These are phyloP conservation scores for Lophura nycthemera DNA, from an alignment of 2,113 vertebrate genomes.

Conservation along the genomic window DNA sequence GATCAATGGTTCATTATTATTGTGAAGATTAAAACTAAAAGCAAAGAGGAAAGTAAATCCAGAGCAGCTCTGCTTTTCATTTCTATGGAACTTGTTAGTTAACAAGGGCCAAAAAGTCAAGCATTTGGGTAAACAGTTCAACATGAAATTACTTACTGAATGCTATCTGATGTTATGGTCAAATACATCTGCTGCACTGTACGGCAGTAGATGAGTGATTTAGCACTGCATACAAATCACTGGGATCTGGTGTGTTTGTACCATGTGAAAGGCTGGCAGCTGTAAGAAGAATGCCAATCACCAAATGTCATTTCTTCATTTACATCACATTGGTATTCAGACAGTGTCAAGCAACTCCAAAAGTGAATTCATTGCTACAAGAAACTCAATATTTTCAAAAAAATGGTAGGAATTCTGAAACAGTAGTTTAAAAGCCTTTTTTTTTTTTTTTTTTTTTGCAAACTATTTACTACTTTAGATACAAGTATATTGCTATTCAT, in stretches of 20 bases:
- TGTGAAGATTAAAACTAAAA: conserved; percentile 44
- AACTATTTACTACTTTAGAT: conserved; percentile 59
- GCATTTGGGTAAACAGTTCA: conserved; percentile 63
- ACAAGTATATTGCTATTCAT: conserved; percentile 46
- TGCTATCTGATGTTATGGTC: conserved; percentile 37
- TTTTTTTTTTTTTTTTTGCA: conserved; percentile 26
- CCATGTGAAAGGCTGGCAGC: conserved; percentile 32
- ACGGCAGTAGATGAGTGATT: conserved; percentile 29
- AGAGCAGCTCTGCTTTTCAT: background rate
- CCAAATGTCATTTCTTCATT: conserved; percentile 51
- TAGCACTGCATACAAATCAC: conserved; percentile 61
- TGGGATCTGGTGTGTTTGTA: background rate
- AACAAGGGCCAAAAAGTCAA: conserved; percentile 71
- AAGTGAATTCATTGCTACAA: conserved; percentile 69
- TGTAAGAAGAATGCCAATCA: conserved; percentile 45
- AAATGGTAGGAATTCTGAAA: conserved; percentile 66
- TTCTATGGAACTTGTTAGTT: conserved; percentile 54
- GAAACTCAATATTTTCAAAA: conserved; percentile 80
- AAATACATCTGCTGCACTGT: conserved; percentile 58
- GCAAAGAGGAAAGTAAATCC: conserved; percentile 1
- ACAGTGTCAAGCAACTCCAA: conserved; percentile 21
- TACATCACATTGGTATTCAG: conserved; percentile 73
- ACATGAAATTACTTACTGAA: conserved; percentile 60
- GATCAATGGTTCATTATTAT: conserved; percentile 25
- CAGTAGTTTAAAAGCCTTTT: conserved; percentile 68